phyloP scores from a whole-genome alignment of 2,797 vertebrate species.

The Thaleichthys pacificus region DNA sequence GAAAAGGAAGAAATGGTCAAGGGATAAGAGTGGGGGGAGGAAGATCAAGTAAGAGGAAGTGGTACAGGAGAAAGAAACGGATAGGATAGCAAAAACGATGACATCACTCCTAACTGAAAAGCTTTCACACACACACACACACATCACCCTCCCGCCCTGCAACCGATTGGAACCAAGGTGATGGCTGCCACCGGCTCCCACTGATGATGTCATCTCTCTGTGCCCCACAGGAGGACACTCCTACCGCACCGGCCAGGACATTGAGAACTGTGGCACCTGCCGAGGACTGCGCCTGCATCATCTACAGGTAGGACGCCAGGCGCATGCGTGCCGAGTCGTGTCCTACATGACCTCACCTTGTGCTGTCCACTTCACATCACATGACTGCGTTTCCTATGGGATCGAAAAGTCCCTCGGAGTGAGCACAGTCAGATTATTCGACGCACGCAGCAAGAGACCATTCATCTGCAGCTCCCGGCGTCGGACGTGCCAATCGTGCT shows the following conservation, averaged over 20 bases:
- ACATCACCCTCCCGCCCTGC: conserved; percentile 37
- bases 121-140: conserved; percentile 11
- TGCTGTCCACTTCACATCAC: conserved; percentile 58
- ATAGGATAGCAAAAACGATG: too few species aligned
- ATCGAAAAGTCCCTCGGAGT: too few species aligned
- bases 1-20: too few species aligned
- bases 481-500: conserved; percentile 34
- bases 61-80: not conserved
- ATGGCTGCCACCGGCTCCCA: not conserved
- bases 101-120: conserved; percentile 10
- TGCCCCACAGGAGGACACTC: conserved; percentile 80
- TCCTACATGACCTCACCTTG: conserved; percentile 38
- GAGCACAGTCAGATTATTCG: conserved; percentile 40
- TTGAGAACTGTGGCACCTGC: conserved; percentile 87
- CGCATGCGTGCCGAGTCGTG: conserved; percentile 2
- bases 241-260: conserved; percentile 86
- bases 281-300: conserved; percentile 89
- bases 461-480: conserved; percentile 15
- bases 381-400: conserved; percentile 47
- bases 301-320: conserved; percentile 80
- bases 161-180: not conserved
- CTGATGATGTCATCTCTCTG: conserved; percentile 57
- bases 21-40: not conserved
- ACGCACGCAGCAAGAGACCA: not conserved
- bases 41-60: not conserved